Evolutionary conservation across 2,113 vertebrate species (phyloP), one percentile per base, ranked within the genome.

Genomic region (Acrocephalus kingi): DNA sequence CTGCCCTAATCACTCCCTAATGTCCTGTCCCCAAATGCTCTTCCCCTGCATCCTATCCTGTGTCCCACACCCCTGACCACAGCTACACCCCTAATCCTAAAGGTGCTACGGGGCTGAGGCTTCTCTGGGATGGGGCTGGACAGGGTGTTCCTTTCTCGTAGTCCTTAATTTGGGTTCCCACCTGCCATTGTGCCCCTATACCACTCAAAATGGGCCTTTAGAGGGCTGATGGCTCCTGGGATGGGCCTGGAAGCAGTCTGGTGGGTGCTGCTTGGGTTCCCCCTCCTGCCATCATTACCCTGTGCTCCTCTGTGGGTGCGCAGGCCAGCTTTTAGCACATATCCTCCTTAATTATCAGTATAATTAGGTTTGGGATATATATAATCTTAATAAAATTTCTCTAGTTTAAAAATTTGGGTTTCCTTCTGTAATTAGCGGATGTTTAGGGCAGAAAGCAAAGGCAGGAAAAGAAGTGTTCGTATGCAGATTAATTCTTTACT

Each of bases 271-370:
- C 62, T 56, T 43, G 43, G 43, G 37, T 4, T 84, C 13, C 24
- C 12, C 10, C 16, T 76, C 28, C 43, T 84, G 37, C 43, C 4
- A 1, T 37, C 13, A 0, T 27, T 55, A 13, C 52, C 21, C 62
- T 33, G 27, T 66, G 33, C 46, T 61, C 45, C 33, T 71, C 25
- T 14, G 24, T 7, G 56, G 19, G 13, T 5, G 3, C 9, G 24
- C 7, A 1, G 37, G 17, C 0, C 3, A 3, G 16, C 7, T 67
- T 17, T 51, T 43, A 55, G 28, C 33, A 31, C 20, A n/a, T 5
- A 13, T 5, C 19, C 14, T 54, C 54, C 58, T 46, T 51, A 72
- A 49, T 63, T 66, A 79, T 54, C 35, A 23, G 12, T 16, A 30
- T 37, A 75, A 45, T 39, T 54, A 88, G 13, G 21, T 41, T 63